Conservation (phyloP, 1,140 invertebrate genomes). For the Drosophila truncata region DNA sequence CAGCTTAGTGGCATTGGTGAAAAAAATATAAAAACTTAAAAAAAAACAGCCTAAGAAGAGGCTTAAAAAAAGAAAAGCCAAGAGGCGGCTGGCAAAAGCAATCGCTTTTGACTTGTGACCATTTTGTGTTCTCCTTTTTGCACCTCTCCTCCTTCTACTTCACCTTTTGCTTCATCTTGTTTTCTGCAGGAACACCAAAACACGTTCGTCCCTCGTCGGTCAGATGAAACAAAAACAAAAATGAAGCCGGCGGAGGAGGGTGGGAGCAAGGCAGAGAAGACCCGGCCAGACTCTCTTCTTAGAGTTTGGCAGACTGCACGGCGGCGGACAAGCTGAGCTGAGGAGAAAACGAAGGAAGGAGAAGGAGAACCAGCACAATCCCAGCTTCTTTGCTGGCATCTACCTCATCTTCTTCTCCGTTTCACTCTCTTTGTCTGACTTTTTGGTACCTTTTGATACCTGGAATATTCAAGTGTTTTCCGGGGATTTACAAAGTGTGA, state of each 20-base stretch:
- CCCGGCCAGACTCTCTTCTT: constrained; percentile 46
- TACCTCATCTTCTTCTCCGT: constrained; percentile 2
- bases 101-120: constrained; percentile 80
- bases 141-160: constrained; percentile 21
- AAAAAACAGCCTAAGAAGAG: constrained; percentile 7
- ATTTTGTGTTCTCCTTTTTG: constrained; percentile 63
- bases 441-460: constrained; percentile 66
- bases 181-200: constrained; percentile 49
- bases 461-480: constrained; percentile 85
- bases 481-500: constrained; percentile 64
- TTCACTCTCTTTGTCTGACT: constrained; percentile 35
- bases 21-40: constrained; percentile 3
- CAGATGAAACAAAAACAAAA: constrained; percentile 74
- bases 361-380: constrained; percentile 13
- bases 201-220: constrained; percentile 70
- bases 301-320: constrained; percentile 60
- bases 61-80: constrained; percentile 12
- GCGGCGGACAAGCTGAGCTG: constrained; percentile 36
- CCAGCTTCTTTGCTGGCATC: constrained; percentile 25
- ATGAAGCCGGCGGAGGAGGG: constrained; percentile 17
- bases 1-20: constrained; percentile 56
- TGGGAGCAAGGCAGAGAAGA: constrained; percentile 11
- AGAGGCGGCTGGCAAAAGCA: constrained; percentile 34
- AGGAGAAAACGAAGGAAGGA: constrained; percentile 7
- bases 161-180: constrained; percentile 33